phyloP scores from a whole-genome alignment of 2,113 vertebrate genomes.

The Toxotes chatareus region DNA sequence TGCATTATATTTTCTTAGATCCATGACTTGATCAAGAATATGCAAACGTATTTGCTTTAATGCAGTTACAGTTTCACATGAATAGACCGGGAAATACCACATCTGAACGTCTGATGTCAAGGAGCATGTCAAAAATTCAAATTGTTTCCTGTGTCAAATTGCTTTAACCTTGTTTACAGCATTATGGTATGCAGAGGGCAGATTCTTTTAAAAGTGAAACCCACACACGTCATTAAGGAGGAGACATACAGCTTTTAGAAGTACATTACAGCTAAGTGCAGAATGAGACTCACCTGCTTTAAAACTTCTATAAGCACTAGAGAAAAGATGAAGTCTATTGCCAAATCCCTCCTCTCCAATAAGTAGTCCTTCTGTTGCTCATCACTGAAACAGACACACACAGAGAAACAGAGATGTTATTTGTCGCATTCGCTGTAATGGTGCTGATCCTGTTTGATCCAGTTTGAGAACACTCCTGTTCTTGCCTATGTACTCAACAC shows the following conservation, averaged over 20 bases:
- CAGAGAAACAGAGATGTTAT: slow-evolving; percentile 32
- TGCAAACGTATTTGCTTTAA: background rate
- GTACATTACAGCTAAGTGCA: background rate
- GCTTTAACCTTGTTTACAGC: no score
- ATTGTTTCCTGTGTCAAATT: no score
- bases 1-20: background rate
- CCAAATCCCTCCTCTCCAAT: slow-evolving; percentile 96
- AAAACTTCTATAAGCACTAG: slow-evolving; percentile 98
- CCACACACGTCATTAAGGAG: background rate
- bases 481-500: background rate
- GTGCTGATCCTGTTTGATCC: background rate
- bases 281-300: slow-evolving; percentile 90
- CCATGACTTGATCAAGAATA: background rate
- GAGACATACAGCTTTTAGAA: background rate
- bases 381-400: slow-evolving; percentile 83
- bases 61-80: background rate
- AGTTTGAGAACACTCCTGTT: background rate
- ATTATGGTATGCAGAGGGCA: background rate
- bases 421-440: background rate
- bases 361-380: slow-evolving; percentile 98
- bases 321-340: slow-evolving; percentile 99
- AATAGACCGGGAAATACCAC: background rate
- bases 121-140: no score
- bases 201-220: background rate
- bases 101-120: background rate